Conservation (phyloP, 2,797 vertebrate genomes). For the Toxotes lorentzi region DNA sequence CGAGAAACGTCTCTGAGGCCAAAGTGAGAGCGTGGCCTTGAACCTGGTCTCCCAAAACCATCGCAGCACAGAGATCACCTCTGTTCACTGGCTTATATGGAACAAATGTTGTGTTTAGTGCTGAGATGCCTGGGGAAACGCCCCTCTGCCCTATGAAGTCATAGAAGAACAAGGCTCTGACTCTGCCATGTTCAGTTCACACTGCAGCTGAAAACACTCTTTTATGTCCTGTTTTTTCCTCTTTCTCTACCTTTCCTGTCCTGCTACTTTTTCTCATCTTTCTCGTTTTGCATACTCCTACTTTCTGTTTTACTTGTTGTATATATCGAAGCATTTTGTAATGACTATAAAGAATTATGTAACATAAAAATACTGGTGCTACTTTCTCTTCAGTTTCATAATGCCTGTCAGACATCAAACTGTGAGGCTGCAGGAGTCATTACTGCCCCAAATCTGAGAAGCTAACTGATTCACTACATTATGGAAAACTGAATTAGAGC, state of each 20-base stretch:
- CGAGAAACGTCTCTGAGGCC: slow-evolving; percentile 12
- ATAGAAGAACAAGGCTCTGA: slow-evolving; percentile 25
- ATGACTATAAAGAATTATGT: background rate
- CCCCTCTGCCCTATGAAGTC: slow-evolving; percentile 51
- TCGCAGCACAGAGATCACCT: slow-evolving; percentile 54
- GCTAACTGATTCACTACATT: slow-evolving; percentile 50
- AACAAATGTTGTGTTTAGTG: slow-evolving; percentile 50
- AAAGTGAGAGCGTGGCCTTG: slow-evolving; percentile 4
- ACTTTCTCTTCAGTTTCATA: background rate
- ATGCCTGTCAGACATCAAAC: slow-evolving; percentile 32
- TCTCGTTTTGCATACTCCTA: background rate
- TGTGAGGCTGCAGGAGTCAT: background rate
- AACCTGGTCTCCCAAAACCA: slow-evolving; percentile 26
- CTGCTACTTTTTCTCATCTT: background rate
- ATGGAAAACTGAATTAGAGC: slow-evolving; percentile 65
- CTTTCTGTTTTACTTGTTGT: background rate
- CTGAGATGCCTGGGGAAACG: slow-evolving; percentile 52
- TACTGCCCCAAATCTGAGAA: slow-evolving; percentile 1
- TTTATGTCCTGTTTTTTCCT: background rate
- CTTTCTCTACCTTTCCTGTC: background rate
- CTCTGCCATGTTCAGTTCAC: slow-evolving; percentile 26
- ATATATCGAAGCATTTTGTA: background rate
- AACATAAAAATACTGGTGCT: background rate
- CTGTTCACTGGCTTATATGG: slow-evolving; percentile 56
- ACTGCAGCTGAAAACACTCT: slow-evolving; percentile 20